Conservation (phyloP, 2,113 vertebrate genomes). For the Isurus oxyrinchus region DNA sequence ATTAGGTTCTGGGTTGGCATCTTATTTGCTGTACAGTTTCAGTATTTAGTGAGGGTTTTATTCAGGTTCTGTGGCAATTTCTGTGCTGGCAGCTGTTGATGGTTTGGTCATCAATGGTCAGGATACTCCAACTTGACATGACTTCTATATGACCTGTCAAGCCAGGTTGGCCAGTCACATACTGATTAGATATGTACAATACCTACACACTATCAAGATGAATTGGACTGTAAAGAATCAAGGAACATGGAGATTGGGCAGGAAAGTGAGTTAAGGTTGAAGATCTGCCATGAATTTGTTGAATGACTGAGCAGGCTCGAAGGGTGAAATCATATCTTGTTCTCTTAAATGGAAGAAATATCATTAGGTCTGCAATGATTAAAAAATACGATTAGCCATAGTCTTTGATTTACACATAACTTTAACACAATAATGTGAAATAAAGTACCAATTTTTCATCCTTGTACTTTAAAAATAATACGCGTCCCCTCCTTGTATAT, state of each 20-base stretch:
- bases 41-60: background rate
- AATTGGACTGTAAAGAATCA: background rate
- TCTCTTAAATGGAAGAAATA: background rate
- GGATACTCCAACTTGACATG: background rate
- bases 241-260: background rate
- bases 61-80: background rate
- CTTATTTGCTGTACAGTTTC: background rate
- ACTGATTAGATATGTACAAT: background rate
- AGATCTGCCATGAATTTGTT: background rate
- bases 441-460: background rate
- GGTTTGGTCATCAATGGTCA: too few relatives aligned
- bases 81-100: too few relatives aligned
- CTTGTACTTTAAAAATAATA: background rate
- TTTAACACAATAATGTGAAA: background rate
- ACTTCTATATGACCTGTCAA: background rate
- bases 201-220: background rate
- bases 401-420: background rate
- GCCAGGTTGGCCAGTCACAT: background rate
- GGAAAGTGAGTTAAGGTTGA: background rate
- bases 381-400: background rate
- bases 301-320: background rate
- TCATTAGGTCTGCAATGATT: background rate
- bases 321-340: background rate
- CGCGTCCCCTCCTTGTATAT: background rate
- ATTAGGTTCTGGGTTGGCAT: background rate